These are phyloP conservation scores for Tricholaema leucomelas DNA, from an alignment of 2,113 vertebrate species.

Conservation along the genomic window DNA sequence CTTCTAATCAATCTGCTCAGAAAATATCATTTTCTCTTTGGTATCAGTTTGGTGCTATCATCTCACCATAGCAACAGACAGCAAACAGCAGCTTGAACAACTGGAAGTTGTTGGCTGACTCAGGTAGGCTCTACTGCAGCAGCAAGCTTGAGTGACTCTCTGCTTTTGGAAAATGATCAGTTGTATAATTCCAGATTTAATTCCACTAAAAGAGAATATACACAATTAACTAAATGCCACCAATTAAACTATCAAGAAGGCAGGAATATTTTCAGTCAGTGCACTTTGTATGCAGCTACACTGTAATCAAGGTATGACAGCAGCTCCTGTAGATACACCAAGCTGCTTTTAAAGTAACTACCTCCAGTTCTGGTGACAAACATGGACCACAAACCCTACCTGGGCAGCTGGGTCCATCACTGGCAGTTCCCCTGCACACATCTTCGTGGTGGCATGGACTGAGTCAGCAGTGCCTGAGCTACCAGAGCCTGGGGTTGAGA, in stretches of 20 bases:
- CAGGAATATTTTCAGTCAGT: conserved; percentile 6
- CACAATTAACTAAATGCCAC: conserved; percentile 1
- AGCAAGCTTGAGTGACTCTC: not conserved
- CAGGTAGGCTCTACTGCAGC: conserved; percentile 2
- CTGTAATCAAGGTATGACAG: not conserved
- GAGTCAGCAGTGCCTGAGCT: not conserved
- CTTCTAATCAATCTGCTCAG: not conserved
- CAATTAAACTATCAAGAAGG: conserved; percentile 6
- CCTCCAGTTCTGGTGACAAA: not conserved
- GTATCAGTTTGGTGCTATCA: conserved; percentile 34
- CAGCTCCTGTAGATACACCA: not conserved
- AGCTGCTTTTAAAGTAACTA: not conserved
- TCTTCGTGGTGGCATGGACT: rapidly evolving
- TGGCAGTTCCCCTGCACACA: not conserved
- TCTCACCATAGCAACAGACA: conserved; percentile 65
- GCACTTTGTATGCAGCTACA: not conserved
- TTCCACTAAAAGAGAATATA: not conserved
- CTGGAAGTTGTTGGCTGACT: conserved; percentile 31
- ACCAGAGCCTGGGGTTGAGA: not conserved
- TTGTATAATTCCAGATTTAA: not conserved
- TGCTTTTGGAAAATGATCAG: not conserved
- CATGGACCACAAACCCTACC: rapidly evolving
- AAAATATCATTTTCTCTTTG: conserved; percentile 1
- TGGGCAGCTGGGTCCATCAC: not conserved
- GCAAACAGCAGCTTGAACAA: conserved; percentile 32